Base-by-base conservation (phyloP, 2,888 invertebrate genomes). In the Epinotia nisella region DNA sequence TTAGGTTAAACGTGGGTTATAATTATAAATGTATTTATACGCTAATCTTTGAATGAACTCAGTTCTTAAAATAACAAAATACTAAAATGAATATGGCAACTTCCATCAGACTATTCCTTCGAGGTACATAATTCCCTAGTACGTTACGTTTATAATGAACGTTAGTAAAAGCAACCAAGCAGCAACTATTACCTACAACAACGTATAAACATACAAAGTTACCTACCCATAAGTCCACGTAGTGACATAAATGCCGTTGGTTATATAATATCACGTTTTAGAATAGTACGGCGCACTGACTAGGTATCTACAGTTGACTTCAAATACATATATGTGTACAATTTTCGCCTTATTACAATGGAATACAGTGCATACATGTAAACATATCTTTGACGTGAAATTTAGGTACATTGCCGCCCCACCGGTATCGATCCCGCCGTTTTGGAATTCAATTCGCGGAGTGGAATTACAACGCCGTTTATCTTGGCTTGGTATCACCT, bases 371-470 rank as follows among this genome's bases (percentile, higher is more conserved):
- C 39, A 59, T 17, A 39, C 35, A 19, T 49, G 49, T 49, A 49
- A n/a, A 49, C 49, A 49, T 49, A 49, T 15, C 5, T 49, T 49
- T 2, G n/a, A 49, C 49, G 4, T 13, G n/a, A 7, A 49, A 7
- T 35, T 5, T 7, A 29, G 29, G 56, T 21, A 19, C n/a, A 21
- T 49, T 49, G 24, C 53, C 55, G 21, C 65, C 55, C 66, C 55
- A 24, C 55, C 77, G 77, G 81, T 87, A 92, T 92, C 82, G 91
- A 91, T 90, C 89, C 58, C 53, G 29, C 55, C 65, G 19, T 71
- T 90, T 92, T 91, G 86, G 90, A 92, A 93, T 93, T 93, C 93
- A 93, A 92, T 93, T 91, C 92, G 87, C 90, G 88, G 86, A 93
- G 92, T 92, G 92, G 89, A 86, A 87, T 87, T 87, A 91, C 93